Base-by-base conservation (phyloP, 1,140 invertebrate genomes). In the Drosophila ironensis region DNA sequence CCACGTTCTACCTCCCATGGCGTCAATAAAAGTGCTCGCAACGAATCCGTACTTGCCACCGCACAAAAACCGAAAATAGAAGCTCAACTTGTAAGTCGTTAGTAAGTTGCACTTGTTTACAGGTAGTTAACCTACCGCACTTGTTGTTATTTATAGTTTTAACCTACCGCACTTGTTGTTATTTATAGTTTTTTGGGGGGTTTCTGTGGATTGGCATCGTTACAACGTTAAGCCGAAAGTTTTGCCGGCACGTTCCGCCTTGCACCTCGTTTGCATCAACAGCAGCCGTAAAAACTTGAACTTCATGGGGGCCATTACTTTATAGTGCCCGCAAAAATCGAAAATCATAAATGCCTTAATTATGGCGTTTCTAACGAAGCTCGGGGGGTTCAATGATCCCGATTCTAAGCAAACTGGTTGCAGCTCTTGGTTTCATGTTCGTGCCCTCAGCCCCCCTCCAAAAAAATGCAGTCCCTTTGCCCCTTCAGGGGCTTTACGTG, bases 331-430 rank as follows among this genome's bases (percentile, higher is more conserved):
- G 11, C 27, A 45, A 61, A 47, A 63, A 48, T 64, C 57, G 25
- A 64, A 64, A 33, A 22, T 28, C 22, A 63, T 63, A 63, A 47
- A 63, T 47, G 57, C 30, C 52, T 42, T 60, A 60, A 60, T 44
- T 57, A 60, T 59, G 57, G 17, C 59, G 59, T 48, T 63, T 64
- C 57, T 64, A 64, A 64, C 57, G 57, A 63, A 64, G 48, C 42
- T 63, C 45, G 8, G 8, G 19, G n/a, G 17, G 60, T 64, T 64
- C 60, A 48, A 28, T 61, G 60, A 64, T 12, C 60, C 25, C n/a
- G 6, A 19, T 64, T 64, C 60, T 64, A 64, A 40, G 30, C 41
- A 12, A 61, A 38, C 30, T 61, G 50, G 30, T 67, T 56, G 53
- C 48, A 45, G 53, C 17, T 52, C n/a, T 27, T 12, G 69, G 74